These are phyloP conservation scores for Elmis aenea DNA, from an alignment of 2,888 invertebrate genomes.

Conservation along the genomic window DNA sequence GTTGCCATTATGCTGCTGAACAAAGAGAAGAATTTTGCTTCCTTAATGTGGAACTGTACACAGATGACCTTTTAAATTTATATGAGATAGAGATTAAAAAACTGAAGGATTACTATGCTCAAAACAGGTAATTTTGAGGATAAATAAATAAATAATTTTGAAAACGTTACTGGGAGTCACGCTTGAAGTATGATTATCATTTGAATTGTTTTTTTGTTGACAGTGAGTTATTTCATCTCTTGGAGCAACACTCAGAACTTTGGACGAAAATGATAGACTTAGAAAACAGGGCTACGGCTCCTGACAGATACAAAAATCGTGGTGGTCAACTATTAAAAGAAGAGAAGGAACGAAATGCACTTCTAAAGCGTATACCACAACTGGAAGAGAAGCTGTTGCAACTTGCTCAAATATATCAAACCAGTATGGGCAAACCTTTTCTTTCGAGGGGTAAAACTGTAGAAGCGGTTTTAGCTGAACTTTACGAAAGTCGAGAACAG, in stretches of 20 bases:
- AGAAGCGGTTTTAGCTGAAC: slow-evolving; percentile 55
- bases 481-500: slow-evolving; percentile 59
- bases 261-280: slow-evolving; percentile 74
- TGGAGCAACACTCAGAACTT: slow-evolving; percentile 61
- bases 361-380: slow-evolving; percentile 60
- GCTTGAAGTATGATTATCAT: too few species aligned
- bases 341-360: slow-evolving; percentile 79
- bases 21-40: slow-evolving; percentile 60
- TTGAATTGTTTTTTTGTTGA: slow-evolving; percentile 19
- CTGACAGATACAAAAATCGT: slow-evolving; percentile 78
- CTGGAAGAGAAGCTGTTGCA: slow-evolving; percentile 62
- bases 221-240: slow-evolving; percentile 60
- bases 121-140: slow-evolving; percentile 61
- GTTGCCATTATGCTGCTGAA: slow-evolving; percentile 62
- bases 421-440: slow-evolving; percentile 52
- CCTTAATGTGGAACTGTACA: slow-evolving; percentile 63
- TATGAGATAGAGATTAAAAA: slow-evolving; percentile 75
- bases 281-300: slow-evolving; percentile 71
- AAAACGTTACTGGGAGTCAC: too few species aligned
- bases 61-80: slow-evolving; percentile 71
- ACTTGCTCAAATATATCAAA: slow-evolving; percentile 53
- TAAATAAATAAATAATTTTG: too few species aligned
- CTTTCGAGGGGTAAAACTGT: slow-evolving; percentile 60
- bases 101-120: slow-evolving; percentile 59
- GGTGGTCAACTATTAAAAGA: slow-evolving; percentile 82